These are phyloP conservation scores for Harpalus rufipes DNA, from an alignment of 2,888 invertebrate species.

Conservation along the genomic window DNA sequence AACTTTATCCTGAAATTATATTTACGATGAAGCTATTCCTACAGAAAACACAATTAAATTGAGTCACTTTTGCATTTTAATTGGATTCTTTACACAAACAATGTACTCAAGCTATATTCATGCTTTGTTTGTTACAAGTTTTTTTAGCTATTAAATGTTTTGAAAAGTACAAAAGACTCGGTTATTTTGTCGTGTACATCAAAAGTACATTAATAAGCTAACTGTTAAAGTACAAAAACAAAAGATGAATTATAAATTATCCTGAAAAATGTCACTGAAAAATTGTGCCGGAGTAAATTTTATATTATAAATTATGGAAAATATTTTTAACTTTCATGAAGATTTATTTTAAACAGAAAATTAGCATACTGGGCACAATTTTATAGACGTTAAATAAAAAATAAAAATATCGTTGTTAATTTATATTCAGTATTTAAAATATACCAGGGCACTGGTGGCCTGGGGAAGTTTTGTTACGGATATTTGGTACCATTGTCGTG, in stretches of 20 bases:
- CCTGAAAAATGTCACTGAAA: neutral
- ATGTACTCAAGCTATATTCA: neutral
- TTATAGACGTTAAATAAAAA: too few relatives aligned
- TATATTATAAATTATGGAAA: neutral
- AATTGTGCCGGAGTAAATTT: neutral
- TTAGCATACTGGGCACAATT: too few relatives aligned
- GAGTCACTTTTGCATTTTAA: conserved; percentile 21
- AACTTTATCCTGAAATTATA: neutral
- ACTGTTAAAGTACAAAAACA: neutral
- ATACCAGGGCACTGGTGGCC: too few relatives aligned
- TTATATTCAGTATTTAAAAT: too few relatives aligned
- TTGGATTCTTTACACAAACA: conserved; percentile 19
- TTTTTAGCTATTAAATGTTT: neutral
- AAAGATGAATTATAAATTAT: neutral
- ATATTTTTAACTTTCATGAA: neutral
- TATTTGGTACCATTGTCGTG: too few relatives aligned
- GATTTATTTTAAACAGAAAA: neutral
- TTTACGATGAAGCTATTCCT: neutral
- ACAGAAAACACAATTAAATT: neutral
- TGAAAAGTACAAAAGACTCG: neutral
- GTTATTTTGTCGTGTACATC: neutral
- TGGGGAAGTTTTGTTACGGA: too few relatives aligned
- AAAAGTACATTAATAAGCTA: neutral
- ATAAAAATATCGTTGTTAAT: too few relatives aligned
- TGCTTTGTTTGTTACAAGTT: conserved; percentile 3